Evolutionary conservation across 2,888 invertebrate species (phyloP).

Genomic region (Camponotus fellah): DNA sequence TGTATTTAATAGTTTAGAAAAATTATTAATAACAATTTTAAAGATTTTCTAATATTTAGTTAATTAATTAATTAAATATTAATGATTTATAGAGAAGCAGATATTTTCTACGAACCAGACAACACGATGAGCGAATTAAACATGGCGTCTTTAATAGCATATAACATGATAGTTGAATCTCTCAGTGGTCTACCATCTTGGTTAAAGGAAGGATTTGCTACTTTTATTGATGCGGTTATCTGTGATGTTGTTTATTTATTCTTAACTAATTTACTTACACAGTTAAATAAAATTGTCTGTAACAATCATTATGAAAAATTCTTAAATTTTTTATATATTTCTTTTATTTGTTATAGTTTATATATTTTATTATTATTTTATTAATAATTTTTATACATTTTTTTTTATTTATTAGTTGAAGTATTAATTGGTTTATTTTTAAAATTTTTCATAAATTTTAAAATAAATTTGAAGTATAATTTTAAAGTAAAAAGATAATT

Average conservation of each 20-base stretch:
- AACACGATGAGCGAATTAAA: neutral
- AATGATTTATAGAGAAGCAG: neutral
- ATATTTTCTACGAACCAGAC: neutral
- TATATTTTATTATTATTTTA: too few species aligned
- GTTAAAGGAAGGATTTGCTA: constrained; percentile 10
- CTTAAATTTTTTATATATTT: neutral
- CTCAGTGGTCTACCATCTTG: neutral
- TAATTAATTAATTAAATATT: neutral
- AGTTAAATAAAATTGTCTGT: too few species aligned
- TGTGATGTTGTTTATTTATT: constrained; percentile 8
- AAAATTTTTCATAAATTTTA: neutral
- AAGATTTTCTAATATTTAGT: neutral
- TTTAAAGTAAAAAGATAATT: neutral
- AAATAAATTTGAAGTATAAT: neutral
- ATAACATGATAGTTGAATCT: neutral
- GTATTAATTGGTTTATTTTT: neutral
- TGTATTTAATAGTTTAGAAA: too few species aligned
- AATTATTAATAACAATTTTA: neutral
- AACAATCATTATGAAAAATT: too few species aligned
- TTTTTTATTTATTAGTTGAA: too few species aligned
- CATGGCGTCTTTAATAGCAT: neutral
- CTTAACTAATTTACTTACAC: neutral
- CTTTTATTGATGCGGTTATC: neutral
- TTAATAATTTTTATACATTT: too few species aligned
- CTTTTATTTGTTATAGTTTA: neutral